phyloP scores from a whole-genome alignment of 1,140 invertebrate genomes.

The Vollenhovia emeryi region DNA sequence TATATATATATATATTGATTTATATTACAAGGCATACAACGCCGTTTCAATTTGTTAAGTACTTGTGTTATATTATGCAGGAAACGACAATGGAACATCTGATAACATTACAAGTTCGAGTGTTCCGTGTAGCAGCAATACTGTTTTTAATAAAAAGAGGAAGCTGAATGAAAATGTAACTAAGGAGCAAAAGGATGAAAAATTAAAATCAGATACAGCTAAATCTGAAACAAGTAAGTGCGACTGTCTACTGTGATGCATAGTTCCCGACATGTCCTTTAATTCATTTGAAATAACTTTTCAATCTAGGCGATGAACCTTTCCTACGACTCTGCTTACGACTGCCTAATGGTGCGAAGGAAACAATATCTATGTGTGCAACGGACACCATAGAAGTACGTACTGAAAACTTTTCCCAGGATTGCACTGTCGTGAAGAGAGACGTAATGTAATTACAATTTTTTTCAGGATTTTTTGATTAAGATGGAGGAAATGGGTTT shows the following conservation, averaged over 20 bases:
- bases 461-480: slow-evolving; percentile 79
- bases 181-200: slow-evolving; percentile 15
- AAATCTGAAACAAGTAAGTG: slow-evolving; percentile 50
- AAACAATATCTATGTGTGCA: slow-evolving; percentile 80
- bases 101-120: slow-evolving; percentile 46
- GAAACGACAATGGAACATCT: slow-evolving; percentile 14
- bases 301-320: slow-evolving; percentile 71
- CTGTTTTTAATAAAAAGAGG: slow-evolving; percentile 58
- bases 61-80: slow-evolving; percentile 11
- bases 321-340: slow-evolving; percentile 81
- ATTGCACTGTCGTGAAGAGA: not conserved
- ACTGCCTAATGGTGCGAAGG: slow-evolving; percentile 82
- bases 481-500: slow-evolving; percentile 83
- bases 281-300: slow-evolving; percentile 9
- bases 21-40: not conserved
- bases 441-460: not conserved
- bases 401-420: not conserved
- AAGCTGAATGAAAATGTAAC: slow-evolving; percentile 44
- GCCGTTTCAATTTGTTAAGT: not conserved
- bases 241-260: not conserved
- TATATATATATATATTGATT: not conserved
- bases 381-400: slow-evolving; percentile 81
- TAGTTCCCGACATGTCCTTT: not conserved
- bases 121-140: slow-evolving; percentile 47
- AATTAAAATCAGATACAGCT: slow-evolving; percentile 2